These are phyloP conservation scores for Hiodon alosoides DNA, from an alignment of 2,113 vertebrate genomes.

Conservation along the genomic window DNA sequence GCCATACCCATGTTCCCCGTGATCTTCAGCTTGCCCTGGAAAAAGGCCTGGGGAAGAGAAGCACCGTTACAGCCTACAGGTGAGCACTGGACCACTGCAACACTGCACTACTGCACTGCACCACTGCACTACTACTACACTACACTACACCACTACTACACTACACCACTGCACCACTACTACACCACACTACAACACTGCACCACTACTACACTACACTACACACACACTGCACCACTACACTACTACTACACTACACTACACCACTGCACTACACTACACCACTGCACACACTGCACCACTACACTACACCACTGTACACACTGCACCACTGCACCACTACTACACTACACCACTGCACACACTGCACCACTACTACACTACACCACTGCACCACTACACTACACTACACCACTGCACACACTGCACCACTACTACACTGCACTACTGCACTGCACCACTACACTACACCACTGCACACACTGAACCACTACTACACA, in stretches of 20 bases:
- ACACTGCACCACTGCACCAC: too few relatives aligned
- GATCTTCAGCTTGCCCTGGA: conserved; percentile 90
- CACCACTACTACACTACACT: background rate
- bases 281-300: too few relatives aligned
- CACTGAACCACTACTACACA: too few relatives aligned
- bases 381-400: background rate
- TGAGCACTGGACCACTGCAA: background rate
- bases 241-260: too few relatives aligned
- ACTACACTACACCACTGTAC: too few relatives aligned
- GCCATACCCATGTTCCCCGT: conserved; percentile 87
- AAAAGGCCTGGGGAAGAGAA: conserved; percentile 70
- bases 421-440: background rate
- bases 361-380: background rate
- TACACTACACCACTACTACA: background rate
- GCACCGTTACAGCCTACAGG: background rate
- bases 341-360: background rate
- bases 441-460: background rate
- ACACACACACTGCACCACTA: background rate
- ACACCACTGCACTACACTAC: too few relatives aligned
- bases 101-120: background rate
- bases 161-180: background rate
- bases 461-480: too few relatives aligned
- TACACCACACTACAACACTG: background rate
- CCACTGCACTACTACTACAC: background rate
- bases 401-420: background rate